phyloP scores from a whole-genome alignment of 2,113 vertebrate species.

The Heterocephalus glaber region DNA sequence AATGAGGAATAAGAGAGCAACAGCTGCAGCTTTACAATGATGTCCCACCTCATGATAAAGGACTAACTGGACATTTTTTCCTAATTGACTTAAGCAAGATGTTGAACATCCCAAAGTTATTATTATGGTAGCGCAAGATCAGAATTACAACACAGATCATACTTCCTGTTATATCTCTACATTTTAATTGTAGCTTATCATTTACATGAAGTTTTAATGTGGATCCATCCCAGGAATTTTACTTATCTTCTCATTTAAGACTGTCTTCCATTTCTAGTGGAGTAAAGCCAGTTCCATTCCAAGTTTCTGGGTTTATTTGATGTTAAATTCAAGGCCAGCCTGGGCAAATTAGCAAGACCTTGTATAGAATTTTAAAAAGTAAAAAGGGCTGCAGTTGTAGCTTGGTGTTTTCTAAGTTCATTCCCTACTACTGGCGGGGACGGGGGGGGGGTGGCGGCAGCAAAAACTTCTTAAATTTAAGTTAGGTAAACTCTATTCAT shows the following conservation, averaged over 20 bases:
- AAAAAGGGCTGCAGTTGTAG: background rate
- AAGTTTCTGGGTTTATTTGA: background rate
- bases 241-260: background rate
- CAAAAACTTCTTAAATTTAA: background rate
- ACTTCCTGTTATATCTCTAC: background rate
- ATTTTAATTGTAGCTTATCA: background rate
- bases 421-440: background rate
- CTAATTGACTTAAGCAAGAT: background rate
- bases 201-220: background rate
- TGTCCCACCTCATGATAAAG: background rate
- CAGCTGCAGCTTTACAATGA: background rate
- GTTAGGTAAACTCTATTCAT: background rate
- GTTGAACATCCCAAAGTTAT: background rate
- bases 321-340: background rate
- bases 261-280: background rate
- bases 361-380: background rate
- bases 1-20: background rate
- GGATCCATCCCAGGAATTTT: background rate
- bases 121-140: background rate
- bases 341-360: background rate
- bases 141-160: background rate
- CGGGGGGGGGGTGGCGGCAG: background rate
- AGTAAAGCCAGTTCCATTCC: conserved; percentile 6
- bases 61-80: background rate
- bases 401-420: background rate